Conservation (phyloP, 2,797 vertebrate species). For the Bucorvus abyssinicus region DNA sequence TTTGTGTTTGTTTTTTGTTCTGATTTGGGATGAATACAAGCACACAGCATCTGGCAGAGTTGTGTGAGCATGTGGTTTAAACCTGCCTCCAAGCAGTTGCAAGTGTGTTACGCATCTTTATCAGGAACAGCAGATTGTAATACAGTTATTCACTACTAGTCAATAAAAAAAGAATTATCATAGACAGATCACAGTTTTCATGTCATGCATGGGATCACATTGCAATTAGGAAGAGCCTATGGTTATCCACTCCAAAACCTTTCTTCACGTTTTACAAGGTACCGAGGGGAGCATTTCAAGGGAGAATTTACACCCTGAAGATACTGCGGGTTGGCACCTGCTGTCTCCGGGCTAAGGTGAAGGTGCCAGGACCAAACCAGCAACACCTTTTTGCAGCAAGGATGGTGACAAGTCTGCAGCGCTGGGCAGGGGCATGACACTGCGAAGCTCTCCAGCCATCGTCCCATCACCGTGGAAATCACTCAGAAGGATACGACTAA, state of each 20-base stretch:
- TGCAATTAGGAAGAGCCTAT: background rate
- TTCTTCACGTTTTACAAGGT: background rate
- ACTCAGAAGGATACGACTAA: rapidly evolving
- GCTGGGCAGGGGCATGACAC: rapidly evolving
- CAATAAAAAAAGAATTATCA: slow-evolving; percentile 1
- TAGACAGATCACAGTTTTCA: background rate
- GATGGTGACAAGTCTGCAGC: rapidly evolving
- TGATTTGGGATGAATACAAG: background rate
- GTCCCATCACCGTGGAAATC: background rate
- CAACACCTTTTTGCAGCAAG: background rate
- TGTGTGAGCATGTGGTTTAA: background rate
- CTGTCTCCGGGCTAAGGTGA: background rate
- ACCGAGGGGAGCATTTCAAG: background rate
- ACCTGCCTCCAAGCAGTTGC: background rate
- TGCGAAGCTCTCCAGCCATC: background rate
- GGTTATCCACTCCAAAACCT: background rate
- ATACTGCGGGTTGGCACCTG: background rate
- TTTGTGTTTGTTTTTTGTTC: background rate
- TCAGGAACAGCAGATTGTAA: background rate
- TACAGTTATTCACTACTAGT: background rate
- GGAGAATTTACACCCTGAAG: background rate
- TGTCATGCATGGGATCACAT: background rate
- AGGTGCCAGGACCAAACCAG: background rate
- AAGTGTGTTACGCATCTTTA: background rate
- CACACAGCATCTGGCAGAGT: background rate